Percentiles rank a stretch among this genome's conserved stretches.
Conservation (phyloP, 2,797 vertebrate genomes). For the Cottoperca gobio region DNA sequence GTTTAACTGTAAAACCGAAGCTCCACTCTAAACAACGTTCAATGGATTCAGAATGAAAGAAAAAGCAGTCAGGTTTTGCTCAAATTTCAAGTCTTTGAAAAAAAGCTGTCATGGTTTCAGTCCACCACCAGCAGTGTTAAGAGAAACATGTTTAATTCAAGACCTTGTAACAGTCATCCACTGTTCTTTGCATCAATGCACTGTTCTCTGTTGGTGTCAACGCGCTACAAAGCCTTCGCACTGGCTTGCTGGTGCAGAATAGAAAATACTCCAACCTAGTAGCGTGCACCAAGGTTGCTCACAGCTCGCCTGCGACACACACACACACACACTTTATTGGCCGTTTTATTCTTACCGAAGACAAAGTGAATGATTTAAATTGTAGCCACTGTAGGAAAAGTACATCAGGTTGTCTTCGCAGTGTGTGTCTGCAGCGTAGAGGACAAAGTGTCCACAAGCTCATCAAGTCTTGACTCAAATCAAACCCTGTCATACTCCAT, state of each 20-base stretch:
- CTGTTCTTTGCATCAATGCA: not conserved
- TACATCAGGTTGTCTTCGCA: not conserved
- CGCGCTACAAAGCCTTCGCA: not conserved
- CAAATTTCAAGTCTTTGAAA: not conserved
- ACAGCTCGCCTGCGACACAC: not conserved
- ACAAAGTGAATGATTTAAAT: not conserved
- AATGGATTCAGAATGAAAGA: not conserved
- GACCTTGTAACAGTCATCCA: not conserved
- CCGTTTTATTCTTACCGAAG: not conserved
- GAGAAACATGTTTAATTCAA: not conserved
- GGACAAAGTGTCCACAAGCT: slow-evolving; percentile 15
- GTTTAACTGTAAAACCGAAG: slow-evolving; percentile 1
- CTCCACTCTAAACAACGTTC: not conserved
- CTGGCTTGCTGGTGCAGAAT: not conserved
- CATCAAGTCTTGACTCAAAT: slow-evolving; percentile 4
- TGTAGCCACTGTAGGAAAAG: not conserved
- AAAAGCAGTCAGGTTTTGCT: not conserved
- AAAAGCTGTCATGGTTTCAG: not conserved
- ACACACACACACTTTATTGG: too few relatives aligned
- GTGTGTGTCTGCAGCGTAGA: slow-evolving; percentile 8
- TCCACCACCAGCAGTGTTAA: not conserved
- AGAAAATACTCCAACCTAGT: not conserved
- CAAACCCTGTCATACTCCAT: slow-evolving; percentile 23
- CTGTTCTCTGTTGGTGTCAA: not conserved
- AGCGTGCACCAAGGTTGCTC: not conserved